Percentiles rank a stretch among this genome's conserved stretches.
phyloP scores from a whole-genome alignment of 1,140 invertebrate species.

The Drosophila insularis region DNA sequence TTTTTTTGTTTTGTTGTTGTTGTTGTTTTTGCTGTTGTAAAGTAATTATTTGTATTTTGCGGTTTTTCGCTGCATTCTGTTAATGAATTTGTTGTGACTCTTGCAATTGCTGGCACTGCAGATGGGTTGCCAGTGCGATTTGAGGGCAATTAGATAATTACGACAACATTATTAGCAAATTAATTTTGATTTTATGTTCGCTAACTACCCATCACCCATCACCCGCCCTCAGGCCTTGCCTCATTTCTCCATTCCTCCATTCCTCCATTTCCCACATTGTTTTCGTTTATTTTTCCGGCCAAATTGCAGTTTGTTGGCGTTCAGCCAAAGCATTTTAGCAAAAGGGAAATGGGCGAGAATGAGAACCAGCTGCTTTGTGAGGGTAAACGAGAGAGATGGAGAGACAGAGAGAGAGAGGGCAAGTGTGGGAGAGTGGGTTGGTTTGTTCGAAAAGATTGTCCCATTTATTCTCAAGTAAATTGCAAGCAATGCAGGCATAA shows the following conservation, averaged over 20 bases:
- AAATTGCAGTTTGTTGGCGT: slow-evolving; percentile 25
- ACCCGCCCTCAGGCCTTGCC: background rate
- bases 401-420: background rate
- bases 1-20: background rate
- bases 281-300: slow-evolving; percentile 16
- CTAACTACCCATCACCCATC: background rate
- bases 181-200: slow-evolving; percentile 60
- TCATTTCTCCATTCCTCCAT: background rate
- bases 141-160: slow-evolving; percentile 59
- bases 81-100: slow-evolving; percentile 50
- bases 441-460: background rate
- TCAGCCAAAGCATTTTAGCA: slow-evolving; percentile 48
- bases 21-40: background rate
- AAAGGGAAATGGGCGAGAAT: slow-evolving; percentile 26
- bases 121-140: background rate
- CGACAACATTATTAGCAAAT: slow-evolving; percentile 65
- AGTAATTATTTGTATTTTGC: slow-evolving; percentile 31
- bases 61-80: slow-evolving; percentile 29
- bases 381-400: background rate
- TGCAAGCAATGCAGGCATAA: slow-evolving; percentile 9
- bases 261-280: background rate
- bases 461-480: slow-evolving; percentile 9
- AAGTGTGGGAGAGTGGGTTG: background rate
- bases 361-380: background rate
- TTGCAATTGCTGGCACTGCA: slow-evolving; percentile 24